Evolutionary conservation across 2,888 invertebrate genomes (phyloP), one percentile per base, ranked within the genome.

Genomic region (Ormyrus pomaceus): DNA sequence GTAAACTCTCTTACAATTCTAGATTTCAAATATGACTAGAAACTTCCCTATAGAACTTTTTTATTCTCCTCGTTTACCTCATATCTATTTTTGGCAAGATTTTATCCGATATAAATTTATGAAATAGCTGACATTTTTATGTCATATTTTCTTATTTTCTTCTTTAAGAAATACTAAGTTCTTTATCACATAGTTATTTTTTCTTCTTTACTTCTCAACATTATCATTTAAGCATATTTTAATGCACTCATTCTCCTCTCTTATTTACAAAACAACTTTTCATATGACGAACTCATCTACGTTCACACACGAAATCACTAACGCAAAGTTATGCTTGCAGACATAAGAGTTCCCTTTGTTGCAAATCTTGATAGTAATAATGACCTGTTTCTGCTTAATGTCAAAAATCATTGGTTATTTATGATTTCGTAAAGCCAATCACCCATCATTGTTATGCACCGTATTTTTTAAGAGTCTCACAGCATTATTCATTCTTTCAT

Each of bases 101-200:
- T 86, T 84, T 80, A 83, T 87, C 84, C 81, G 83, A 87, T 88
- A 88, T 86, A 89, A 89, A 89, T 87, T 87, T 88, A 89, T 77
- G 87, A 89, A 89, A 89, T 84, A 86, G 85, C 85, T 84, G 84
- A 84, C 78, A 77, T 82, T 79, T 83, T 84, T 80, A 79, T 82
- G 77, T 75, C 77, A 65, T 78, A 73, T 79, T 77, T 77, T 77
- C 70, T 75, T 72, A 59, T 69, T 69, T 68, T 80, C 69, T 77
- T 79, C 56, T 79, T 83, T 85, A 83, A 84, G 82, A 85, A 84
- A 85, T 83, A 84, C 84, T 85, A 86, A 83, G 84, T 83, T 84
- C 73, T 82, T 76, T 76, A 83, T 83, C 82, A 80, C 82, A 86
- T 85, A 86, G 84, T 86, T 85, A 83, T 84, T 84, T 82, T 79